Evolutionary conservation across 2,888 invertebrate species (phyloP).

Genomic region (Bunonema sp.): DNA sequence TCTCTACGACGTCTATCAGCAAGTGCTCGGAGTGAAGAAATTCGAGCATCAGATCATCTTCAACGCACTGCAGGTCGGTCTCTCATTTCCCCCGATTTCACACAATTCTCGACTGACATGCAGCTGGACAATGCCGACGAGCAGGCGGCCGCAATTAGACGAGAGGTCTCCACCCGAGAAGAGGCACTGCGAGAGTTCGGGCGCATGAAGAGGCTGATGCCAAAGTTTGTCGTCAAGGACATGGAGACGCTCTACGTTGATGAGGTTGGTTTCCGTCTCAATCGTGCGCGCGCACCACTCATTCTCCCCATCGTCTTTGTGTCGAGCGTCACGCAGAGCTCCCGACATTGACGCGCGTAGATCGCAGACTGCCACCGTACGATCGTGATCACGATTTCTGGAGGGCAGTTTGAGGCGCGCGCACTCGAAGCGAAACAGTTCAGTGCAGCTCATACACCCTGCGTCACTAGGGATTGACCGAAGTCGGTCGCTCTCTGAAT

Average conservation of each 20-base stretch:
- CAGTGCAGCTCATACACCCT: no score
- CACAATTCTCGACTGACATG: slow-evolving; percentile 15
- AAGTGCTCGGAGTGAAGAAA: slow-evolving; percentile 91
- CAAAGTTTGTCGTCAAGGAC: slow-evolving; percentile 97
- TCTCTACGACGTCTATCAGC: slow-evolving; percentile 98
- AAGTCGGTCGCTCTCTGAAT: no score
- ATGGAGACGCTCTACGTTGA: slow-evolving; percentile 99
- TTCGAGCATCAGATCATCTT: slow-evolving; percentile 97
- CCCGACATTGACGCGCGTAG: no score
- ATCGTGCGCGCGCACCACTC: no score
- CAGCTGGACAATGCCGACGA: slow-evolving; percentile 96
- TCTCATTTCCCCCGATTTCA: neutral
- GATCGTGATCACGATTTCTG: no score
- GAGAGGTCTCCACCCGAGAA: slow-evolving; percentile 92
- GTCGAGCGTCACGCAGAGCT: no score
- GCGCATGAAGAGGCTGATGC: slow-evolving; percentile 86
- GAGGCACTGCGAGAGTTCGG: slow-evolving; percentile 88
- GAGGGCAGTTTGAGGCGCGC: no score
- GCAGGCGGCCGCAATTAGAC: slow-evolving; percentile 93
- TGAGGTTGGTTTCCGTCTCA: no score
- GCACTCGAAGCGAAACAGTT: no score
- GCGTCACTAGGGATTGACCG: no score
- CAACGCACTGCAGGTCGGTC: slow-evolving; percentile 75
- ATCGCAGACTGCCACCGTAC: no score
- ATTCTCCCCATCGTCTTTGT: no score